Conservation (phyloP, 2,888 invertebrate genomes). For the Leptinotarsa rubiginosa region DNA sequence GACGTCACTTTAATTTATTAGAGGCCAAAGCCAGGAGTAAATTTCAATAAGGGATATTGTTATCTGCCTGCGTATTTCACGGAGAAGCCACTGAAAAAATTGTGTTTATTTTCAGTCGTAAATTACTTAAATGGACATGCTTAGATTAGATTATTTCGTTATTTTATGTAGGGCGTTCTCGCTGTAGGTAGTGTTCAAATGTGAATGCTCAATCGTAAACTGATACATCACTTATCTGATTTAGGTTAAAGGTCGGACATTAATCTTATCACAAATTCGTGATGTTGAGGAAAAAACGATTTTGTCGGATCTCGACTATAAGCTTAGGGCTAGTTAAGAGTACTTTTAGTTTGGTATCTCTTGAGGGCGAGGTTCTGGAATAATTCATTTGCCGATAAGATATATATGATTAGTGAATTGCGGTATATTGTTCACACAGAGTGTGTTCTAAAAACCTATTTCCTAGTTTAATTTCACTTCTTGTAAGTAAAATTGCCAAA, state of each 20-base stretch:
- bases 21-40: not conserved
- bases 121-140: not conserved
- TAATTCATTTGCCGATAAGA: no score
- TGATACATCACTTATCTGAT: not conserved
- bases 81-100: not conserved
- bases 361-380: no score
- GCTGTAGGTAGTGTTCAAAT: not conserved
- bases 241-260: not conserved
- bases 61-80: not conserved
- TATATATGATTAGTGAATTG: no score
- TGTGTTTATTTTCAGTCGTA: not conserved
- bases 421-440: no score
- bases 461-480: no score
- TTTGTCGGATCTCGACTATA: no score
- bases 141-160: not conserved
- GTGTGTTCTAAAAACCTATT: no score
- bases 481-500: no score
- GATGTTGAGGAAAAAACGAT: no score
- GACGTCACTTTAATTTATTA: not conserved
- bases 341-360: no score
- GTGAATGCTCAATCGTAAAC: not conserved
- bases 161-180: not conserved
- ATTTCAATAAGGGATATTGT: not conserved
- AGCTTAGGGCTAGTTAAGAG: no score
- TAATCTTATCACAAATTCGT: not conserved